Percentiles rank a stretch among this genome's conserved stretches.
Conservation (phyloP, 2,113 vertebrate species). For the Eira barbara region DNA sequence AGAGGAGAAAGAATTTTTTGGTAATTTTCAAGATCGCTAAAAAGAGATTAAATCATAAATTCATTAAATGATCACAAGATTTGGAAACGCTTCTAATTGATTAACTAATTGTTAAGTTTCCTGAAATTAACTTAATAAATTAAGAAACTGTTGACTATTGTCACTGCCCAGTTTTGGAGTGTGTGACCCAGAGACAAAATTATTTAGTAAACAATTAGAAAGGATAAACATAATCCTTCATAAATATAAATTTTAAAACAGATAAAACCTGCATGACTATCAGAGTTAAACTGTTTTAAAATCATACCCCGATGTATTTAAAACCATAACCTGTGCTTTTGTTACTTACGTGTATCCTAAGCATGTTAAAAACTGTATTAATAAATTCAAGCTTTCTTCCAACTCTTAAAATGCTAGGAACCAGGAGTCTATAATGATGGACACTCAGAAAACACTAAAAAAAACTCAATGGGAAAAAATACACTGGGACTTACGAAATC, state of each 20-base stretch:
- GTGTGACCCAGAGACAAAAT: background rate
- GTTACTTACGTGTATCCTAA: background rate
- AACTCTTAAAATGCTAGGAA: background rate
- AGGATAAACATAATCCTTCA: background rate
- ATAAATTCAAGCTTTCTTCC: background rate
- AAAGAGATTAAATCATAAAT: background rate
- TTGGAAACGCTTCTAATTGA: background rate
- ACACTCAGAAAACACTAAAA: background rate
- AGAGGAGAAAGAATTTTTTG: background rate
- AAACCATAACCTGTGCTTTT: background rate
- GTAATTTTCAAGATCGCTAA: background rate
- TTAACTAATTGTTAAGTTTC: background rate
- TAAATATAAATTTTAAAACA: background rate
- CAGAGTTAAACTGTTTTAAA: background rate
- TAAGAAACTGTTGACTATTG: background rate
- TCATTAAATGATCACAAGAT: background rate
- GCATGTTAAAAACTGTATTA: background rate
- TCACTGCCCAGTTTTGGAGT: background rate
- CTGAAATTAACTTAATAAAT: background rate
- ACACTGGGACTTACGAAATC: background rate
- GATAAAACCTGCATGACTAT: background rate
- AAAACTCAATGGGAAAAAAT: background rate
- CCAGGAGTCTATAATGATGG: background rate
- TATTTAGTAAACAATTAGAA: slow-evolving; percentile 8
- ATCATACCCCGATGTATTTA: background rate